Conservation (phyloP, 2,113 vertebrate species). For the Rhagologus leucostigma region DNA sequence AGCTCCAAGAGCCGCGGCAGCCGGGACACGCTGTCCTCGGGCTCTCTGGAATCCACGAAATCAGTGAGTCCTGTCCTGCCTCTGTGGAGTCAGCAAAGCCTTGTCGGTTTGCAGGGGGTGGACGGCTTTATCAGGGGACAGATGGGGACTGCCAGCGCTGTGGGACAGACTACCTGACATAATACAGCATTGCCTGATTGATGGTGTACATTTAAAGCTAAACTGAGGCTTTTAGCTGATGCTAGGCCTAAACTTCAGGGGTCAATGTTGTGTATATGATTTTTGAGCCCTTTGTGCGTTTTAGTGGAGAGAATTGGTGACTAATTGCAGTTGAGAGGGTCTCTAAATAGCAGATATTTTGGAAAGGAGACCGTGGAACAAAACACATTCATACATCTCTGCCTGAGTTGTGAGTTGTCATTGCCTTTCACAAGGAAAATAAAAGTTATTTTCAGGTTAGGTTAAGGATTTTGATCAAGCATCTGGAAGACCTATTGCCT, state of each 20-base stretch:
- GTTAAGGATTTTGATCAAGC: neutral
- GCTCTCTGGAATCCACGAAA: slow-evolving; percentile 84
- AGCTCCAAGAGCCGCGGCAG: slow-evolving; percentile 90
- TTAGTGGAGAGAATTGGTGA: neutral
- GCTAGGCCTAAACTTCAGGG: neutral
- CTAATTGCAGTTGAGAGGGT: neutral
- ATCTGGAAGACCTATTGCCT: neutral
- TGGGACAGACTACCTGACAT: neutral
- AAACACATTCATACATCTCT: neutral
- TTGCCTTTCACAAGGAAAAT: neutral
- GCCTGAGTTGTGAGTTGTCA: neutral
- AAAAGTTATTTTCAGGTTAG: neutral
- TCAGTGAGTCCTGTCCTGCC: slow-evolving; percentile 71
- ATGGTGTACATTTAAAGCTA: neutral
- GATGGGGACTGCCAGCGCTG: neutral
- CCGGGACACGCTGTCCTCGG: slow-evolving; percentile 84
- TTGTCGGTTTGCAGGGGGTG: no score
- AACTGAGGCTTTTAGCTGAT: neutral
- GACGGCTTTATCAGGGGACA: neutral
- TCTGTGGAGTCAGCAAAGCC: neutral
- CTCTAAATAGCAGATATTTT: neutral
- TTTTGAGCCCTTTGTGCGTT: neutral
- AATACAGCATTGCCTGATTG: neutral
- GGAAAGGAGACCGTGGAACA: neutral
- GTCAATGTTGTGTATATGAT: neutral